Percentiles rank a stretch among this genome's conserved stretches.
These are phyloP conservation scores for Carterocephalus palaemon DNA, from an alignment of 2,888 invertebrate genomes.

Conservation along the genomic window DNA sequence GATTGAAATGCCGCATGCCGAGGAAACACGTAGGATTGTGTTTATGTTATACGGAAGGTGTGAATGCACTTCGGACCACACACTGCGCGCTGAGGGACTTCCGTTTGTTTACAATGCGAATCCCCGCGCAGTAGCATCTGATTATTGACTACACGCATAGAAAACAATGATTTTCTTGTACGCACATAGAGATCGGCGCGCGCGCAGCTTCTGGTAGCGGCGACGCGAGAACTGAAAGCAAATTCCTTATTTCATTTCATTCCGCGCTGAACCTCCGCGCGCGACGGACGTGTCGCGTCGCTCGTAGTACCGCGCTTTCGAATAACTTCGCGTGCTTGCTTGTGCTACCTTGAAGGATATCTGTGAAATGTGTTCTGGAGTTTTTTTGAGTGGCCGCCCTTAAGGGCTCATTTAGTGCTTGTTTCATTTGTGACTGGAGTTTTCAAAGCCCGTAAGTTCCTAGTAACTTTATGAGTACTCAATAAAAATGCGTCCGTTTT, in stretches of 20 bases:
- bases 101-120: constrained; percentile 29
- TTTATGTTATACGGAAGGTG: constrained; percentile 16
- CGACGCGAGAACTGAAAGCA: constrained; percentile 20
- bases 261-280: constrained; percentile 72
- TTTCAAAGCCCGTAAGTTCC: constrained; percentile 47
- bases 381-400: constrained; percentile 65
- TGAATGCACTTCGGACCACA: constrained; percentile 31
- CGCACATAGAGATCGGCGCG: constrained; percentile 28
- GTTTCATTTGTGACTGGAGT: constrained; percentile 38
- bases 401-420: constrained; percentile 50
- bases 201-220: constrained; percentile 34
- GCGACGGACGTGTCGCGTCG: constrained; percentile 69
- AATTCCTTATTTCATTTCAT: constrained; percentile 44
- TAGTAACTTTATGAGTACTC: constrained; percentile 24
- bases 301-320: constrained; percentile 52
- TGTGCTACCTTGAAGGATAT: constrained; percentile 50
- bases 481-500: constrained; percentile 42
- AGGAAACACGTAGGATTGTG: constrained; percentile 9
- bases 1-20: no score
- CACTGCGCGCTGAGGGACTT: constrained; percentile 31
- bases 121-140: constrained; percentile 19
- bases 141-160: constrained; percentile 27
- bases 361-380: constrained; percentile 63
- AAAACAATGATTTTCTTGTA: constrained; percentile 25
- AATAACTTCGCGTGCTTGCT: constrained; percentile 44